Evolutionary conservation across 2,113 vertebrate species (phyloP), one percentile per base, ranked within the genome.

Genomic region (Prinia subflava): DNA sequence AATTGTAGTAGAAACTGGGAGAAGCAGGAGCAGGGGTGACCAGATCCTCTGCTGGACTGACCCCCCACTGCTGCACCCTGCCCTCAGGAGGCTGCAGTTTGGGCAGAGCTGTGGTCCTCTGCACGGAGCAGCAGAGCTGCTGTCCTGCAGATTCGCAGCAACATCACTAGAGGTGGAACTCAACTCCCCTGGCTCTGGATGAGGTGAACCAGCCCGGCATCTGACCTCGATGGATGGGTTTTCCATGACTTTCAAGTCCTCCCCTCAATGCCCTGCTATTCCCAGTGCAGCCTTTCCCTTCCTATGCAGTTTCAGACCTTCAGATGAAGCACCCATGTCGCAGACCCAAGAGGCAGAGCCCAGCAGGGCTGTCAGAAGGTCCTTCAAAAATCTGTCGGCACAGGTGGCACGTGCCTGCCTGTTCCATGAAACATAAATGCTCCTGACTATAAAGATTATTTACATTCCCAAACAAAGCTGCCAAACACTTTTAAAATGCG

Each of bases 361-460:
- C 94, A 69, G 90, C 47, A 69, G 81, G 15, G 27, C 9, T 80
- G 83, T 92, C 87, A 63, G 93, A 85, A 94, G 83, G 91, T 82
- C 85, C 62, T 83, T 88, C 97, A 93, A 46, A 94, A 85, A 81
- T 89, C 87, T 87, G 65, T 68, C 0, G 1, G 53, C 0, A n/a
- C 14, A 87, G 95, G 92, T 82, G 95, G 80, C 59, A 89, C 10
- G 6, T 85, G 80, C 80, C 88, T 88, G 64, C 15, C 0, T 71
- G 31, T 92, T 97, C 95, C 78, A 30, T 92, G 96, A 93, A 94
- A 97, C 95, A 79, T 89, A 98, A 97, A 96, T 84, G 94, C 87
- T 95, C 87, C 71, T 55, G 96, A 93, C 97, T 96, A 95, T 97
- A 97, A 98, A 97, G 97, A 97, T 98, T 97, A 98, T 98, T 98